Evolutionary conservation across 2,888 invertebrate species (phyloP).

Genomic region (Pogonocherus hispidulus): DNA sequence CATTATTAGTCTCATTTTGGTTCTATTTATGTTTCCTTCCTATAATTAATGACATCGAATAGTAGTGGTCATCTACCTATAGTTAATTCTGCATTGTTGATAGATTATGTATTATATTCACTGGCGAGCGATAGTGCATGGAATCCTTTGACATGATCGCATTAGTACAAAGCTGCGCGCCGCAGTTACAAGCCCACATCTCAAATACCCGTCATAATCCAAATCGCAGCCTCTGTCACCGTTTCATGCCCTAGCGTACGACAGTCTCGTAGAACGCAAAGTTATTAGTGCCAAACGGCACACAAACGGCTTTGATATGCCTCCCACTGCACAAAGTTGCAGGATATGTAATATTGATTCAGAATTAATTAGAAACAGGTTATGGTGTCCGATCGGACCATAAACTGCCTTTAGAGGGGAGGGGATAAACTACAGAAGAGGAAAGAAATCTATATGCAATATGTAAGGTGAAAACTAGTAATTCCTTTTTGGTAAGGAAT

Average conservation of each 20-base stretch:
- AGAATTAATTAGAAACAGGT: constrained; percentile 1
- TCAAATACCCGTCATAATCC: constrained; percentile 43
- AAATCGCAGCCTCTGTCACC: constrained; percentile 39
- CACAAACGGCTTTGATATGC: constrained; percentile 1
- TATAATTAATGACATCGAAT: constrained; percentile 16
- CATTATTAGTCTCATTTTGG: too few species aligned
- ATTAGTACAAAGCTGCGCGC: constrained; percentile 34
- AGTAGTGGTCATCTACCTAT: constrained; percentile 10
- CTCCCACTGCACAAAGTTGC: not conserved
- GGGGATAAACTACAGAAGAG: too few species aligned
- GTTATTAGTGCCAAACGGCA: constrained; percentile 11
- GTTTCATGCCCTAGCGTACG: constrained; percentile 7
- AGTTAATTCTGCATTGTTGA: constrained; percentile 59
- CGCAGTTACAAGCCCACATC: constrained; percentile 31
- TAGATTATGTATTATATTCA: constrained; percentile 58
- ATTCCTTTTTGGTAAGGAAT: too few species aligned
- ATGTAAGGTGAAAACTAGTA: too few species aligned
- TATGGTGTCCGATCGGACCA: not conserved
- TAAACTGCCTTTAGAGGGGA: not conserved
- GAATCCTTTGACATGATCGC: constrained; percentile 57
- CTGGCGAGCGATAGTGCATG: constrained; percentile 54
- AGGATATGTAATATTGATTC: not conserved
- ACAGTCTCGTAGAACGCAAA: constrained; percentile 15
- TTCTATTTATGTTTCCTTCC: not conserved
- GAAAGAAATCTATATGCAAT: too few species aligned